Evolutionary conservation across 2,888 invertebrate genomes (phyloP), one percentile per base, ranked within the genome.

Genomic region (Cylindroiulus punctatus): DNA sequence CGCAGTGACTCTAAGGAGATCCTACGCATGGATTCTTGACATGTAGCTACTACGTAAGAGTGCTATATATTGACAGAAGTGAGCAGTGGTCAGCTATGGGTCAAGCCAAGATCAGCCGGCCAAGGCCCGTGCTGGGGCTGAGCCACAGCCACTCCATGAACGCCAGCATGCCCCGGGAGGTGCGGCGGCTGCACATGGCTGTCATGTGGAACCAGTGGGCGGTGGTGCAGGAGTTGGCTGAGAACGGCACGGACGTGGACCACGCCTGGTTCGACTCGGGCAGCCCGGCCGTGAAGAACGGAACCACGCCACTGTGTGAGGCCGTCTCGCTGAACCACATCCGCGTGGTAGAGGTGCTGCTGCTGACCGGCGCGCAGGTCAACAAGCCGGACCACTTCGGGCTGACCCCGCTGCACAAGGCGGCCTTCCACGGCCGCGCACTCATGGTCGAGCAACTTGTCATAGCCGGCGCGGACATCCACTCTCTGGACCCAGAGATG

Each of bases 301-400:
- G 91, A 82, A 90, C 90, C 36, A 91, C 91, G 8, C 91, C 91
- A 4, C 89, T 91, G n/a, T 89, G 91, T 86, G 91, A 91, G 88
- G 91, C 91, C 26, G 91, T 91, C 12, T 91, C 91, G 0, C 89
- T 91, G 32, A 91, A 91, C 88, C 91, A 91, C 88, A 90, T 90
- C 65, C 90, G 90, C 87, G 90, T 91, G 81, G 90, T 90, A 52
- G 89, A 90, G 89, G 91, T 91, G 19, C 84, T 91, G 85, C 88
- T 91, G 47, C 89, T 89, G 86, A 90, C 90, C 86, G 90, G 90
- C 76, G 90, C 91, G 19, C 89, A 89, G 57, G 90, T 91, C 0
- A 90, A 91, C 88, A 88, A 90, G 87, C 89, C 90, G 81, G 91
- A 91, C 87, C 88, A 89, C 30, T 90, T 90, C 88, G 90, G 90